These are phyloP conservation scores for Cettia cetti DNA, from an alignment of 2,113 vertebrate genomes.

Conservation along the genomic window DNA sequence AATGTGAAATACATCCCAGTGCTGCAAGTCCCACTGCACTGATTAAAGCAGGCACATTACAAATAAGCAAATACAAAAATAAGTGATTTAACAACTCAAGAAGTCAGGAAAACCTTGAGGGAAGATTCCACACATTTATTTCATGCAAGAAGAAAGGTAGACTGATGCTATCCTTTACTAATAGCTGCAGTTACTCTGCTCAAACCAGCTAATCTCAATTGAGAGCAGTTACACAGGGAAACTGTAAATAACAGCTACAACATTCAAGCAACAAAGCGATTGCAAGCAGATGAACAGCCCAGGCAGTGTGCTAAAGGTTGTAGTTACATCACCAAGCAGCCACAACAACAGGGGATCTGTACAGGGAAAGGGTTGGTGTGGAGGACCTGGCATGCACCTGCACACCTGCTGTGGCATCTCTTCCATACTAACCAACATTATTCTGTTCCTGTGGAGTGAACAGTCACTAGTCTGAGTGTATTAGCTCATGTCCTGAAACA, in stretches of 20 bases:
- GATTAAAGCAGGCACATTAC: not conserved
- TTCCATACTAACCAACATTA: not conserved
- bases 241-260: not conserved
- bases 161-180: not conserved
- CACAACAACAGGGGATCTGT: not conserved
- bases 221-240: not conserved
- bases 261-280: too few relatives aligned
- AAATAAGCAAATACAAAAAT: conserved; percentile 35
- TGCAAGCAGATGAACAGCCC: not conserved
- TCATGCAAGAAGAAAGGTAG: not conserved
- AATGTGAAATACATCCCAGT: not conserved
- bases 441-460: not conserved
- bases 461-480: not conserved
- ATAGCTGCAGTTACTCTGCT: not conserved
- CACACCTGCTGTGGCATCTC: not conserved
- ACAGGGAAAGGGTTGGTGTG: not conserved
- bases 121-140: not conserved
- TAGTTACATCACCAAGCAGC: not conserved
- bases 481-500: not conserved
- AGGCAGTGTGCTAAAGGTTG: not conserved
- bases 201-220: not conserved
- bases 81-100: conserved; percentile 19
- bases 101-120: not conserved
- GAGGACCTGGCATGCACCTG: not conserved
- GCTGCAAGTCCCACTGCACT: not conserved